Base-by-base conservation (phyloP, 2,113 vertebrate species). In the Paralichthys olivaceus region DNA sequence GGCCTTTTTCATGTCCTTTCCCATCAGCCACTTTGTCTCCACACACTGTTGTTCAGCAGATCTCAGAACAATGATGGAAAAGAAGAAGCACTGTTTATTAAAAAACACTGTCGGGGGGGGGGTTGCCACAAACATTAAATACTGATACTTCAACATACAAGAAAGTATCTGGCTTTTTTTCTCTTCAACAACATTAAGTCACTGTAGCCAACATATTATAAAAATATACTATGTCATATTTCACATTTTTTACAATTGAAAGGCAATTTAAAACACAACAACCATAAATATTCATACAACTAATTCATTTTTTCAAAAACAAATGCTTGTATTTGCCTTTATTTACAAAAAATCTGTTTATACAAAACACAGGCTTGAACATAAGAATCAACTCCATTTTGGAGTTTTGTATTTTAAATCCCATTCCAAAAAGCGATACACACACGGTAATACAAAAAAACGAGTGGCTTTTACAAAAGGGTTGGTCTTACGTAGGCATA, bases 201-300 rank as follows among this genome's bases (percentile, higher is more conserved):
- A 76, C 77, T 49, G 55, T 61, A 76, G 67, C 51, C 43, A 29
- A 87, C 80, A 84, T 80, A 45, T 87, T 91, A 92, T 72, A 93
- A 93, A 92, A 92, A 93, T 91, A 91, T 80, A 91, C 59, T 89
- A 79, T 85, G 65, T 88, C 68, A 73, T 88, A 89, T 89, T 88
- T 83, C 69, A 85, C 79, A 51, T 87, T 66, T 60, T 76, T 75
- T 87, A 91, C 85, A 93, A 68, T 79, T 84, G 45, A 56, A 94
- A 93, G 91, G 92, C 91, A 89, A 87, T 88, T 77, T 67, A 84
- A 91, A 90, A 92, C 75, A 91, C 79, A 81, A 76, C 63, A 77
- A 76, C 66, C 71, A 87, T 84, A 84, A 90, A 88, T 88, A 86
- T 60, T 29, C 37, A 74, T 69, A 86, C 70, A 81, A 29, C 19